phyloP scores from a whole-genome alignment of 1,140 invertebrate genomes.

The Drosophila quadrilineata region DNA sequence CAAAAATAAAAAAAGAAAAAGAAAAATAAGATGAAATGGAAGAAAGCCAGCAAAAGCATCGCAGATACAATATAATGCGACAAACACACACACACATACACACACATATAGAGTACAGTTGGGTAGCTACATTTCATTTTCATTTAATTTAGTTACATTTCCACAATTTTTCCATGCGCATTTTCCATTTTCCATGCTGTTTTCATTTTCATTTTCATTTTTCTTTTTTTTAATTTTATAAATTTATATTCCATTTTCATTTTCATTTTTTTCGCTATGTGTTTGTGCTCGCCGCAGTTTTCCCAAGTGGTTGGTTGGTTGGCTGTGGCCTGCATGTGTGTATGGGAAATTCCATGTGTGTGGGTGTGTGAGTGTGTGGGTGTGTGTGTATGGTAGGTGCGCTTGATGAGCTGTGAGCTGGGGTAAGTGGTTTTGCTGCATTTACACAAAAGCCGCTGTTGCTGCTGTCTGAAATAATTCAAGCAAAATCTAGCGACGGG shows the following conservation, averaged over 20 bases:
- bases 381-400: neutral
- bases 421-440: slow-evolving; percentile 41
- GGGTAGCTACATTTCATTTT: slow-evolving; percentile 59
- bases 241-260: slow-evolving; percentile 76
- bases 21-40: neutral
- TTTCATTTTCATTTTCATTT: slow-evolving; percentile 22
- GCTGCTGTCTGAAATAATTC: slow-evolving; percentile 57
- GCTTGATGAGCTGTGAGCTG: neutral
- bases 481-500: slow-evolving; percentile 40
- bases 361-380: neutral
- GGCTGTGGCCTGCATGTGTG: neutral
- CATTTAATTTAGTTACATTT: slow-evolving; percentile 71
- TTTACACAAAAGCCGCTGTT: slow-evolving; percentile 60
- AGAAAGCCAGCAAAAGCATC: too few species aligned
- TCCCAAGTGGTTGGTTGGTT: slow-evolving; percentile 39
- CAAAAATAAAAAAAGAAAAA: slow-evolving; percentile 13
- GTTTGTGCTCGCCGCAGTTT: slow-evolving; percentile 29
- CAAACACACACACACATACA: neutral
- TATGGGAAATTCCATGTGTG: neutral
- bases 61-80: neutral
- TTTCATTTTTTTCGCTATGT: slow-evolving; percentile 31
- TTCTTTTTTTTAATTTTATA: slow-evolving; percentile 42
- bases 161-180: too few species aligned
- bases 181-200: too few species aligned
- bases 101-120: neutral